phyloP scores from a whole-genome alignment of 2,888 invertebrate genomes.

The Stegophylla sp. region DNA sequence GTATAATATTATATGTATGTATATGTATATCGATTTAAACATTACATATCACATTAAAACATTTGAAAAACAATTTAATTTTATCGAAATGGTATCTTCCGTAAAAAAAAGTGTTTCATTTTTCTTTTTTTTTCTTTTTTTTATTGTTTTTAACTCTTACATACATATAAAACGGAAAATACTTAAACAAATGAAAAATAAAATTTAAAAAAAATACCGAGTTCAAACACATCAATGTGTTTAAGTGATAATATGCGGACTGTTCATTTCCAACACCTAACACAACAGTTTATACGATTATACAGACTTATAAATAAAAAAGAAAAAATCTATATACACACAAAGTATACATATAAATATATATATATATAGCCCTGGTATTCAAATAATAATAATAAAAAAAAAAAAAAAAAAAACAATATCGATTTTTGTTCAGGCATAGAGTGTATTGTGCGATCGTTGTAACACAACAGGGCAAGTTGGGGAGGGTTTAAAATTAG shows the following conservation, averaged over 20 bases:
- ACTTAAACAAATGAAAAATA: not conserved
- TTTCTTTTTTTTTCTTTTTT: not conserved
- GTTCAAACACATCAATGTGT: conserved; percentile 4
- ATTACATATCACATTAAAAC: conserved; percentile 47
- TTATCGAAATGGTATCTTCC: conserved; percentile 8
- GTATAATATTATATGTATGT: not conserved
- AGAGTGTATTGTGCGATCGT: not conserved
- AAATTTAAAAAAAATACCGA: conserved; percentile 1
- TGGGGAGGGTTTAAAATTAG: not conserved
- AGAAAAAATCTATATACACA: not conserved
- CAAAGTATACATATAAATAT: not conserved
- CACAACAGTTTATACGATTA: conserved; percentile 16
- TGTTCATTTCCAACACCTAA: conserved; percentile 51
- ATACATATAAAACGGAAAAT: not conserved
- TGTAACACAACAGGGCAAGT: too few relatives aligned
- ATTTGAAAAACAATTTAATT: conserved; percentile 22
- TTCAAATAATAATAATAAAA: not conserved
- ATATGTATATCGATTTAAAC: conserved; percentile 22
- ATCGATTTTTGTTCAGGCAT: not conserved
- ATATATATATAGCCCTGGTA: not conserved
- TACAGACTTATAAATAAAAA: conserved; percentile 29
- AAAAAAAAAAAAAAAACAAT: not conserved
- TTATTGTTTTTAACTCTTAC: not conserved
- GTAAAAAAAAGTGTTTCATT: not conserved
- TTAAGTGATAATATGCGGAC: conserved; percentile 35